Conservation (phyloP, 2,888 invertebrate genomes). For the Chloroclystis v-ata region DNA sequence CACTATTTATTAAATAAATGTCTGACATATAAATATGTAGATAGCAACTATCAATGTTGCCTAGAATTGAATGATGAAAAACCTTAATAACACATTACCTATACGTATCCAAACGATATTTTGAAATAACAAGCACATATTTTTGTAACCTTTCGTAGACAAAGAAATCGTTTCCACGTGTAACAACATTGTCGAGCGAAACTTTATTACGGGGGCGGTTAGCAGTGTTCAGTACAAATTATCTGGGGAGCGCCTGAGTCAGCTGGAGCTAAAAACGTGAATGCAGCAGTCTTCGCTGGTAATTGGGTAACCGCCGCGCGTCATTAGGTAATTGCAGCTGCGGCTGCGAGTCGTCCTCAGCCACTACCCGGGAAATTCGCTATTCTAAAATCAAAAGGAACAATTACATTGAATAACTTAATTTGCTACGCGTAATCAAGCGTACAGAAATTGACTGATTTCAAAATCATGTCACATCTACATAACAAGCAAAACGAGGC, state of each 20-base stretch:
- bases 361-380: constrained; percentile 20
- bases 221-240: constrained; percentile 42
- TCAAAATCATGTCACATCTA: too few species aligned
- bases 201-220: constrained; percentile 23
- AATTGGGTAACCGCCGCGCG: constrained; percentile 69
- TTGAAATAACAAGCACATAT: constrained; percentile 4
- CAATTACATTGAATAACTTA: too few species aligned
- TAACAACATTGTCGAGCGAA: constrained; percentile 20
- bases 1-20: too few species aligned
- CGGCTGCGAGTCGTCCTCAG: constrained; percentile 35
- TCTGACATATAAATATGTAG: too few species aligned
- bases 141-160: constrained; percentile 19
- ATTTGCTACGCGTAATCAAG: too few species aligned
- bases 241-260: constrained; percentile 46
- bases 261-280: constrained; percentile 61
- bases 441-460: too few species aligned
- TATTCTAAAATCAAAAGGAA: too few species aligned
- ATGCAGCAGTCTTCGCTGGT: constrained; percentile 51
- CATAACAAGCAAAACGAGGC: too few species aligned
- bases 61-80: not conserved
- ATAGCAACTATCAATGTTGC: too few species aligned
- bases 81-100: not conserved
- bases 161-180: constrained; percentile 24
- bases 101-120: not conserved
- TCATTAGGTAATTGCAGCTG: constrained; percentile 74